Conservation (phyloP, 2,797 vertebrate genomes). For the Lophotriccus pileatus region DNA sequence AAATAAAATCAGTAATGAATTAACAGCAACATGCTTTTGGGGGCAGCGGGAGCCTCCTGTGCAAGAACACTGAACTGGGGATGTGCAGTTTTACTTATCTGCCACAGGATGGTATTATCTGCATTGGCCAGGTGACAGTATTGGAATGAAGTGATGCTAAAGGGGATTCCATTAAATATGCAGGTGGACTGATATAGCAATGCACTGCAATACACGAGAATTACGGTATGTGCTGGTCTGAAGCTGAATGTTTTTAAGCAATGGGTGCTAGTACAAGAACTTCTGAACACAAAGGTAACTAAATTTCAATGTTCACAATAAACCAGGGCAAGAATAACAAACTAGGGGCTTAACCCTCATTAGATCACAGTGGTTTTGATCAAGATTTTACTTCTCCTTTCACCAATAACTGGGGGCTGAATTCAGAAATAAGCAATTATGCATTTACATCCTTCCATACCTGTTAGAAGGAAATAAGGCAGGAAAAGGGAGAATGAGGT, state of each 20-base stretch:
- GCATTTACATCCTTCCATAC: not conserved
- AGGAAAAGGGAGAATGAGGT: not conserved
- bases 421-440: not conserved
- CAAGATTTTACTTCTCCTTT: not conserved
- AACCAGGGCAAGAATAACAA: slow-evolving; percentile 42
- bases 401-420: not conserved
- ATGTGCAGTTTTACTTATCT: slow-evolving; percentile 28
- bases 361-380: not conserved
- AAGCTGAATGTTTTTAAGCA: not conserved
- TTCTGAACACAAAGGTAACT: not conserved
- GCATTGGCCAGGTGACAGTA: slow-evolving; percentile 14
- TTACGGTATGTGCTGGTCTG: not conserved
- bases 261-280: not conserved
- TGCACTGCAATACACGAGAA: slow-evolving; percentile 7
- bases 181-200: slow-evolving; percentile 26
- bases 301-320: not conserved
- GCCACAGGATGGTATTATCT: slow-evolving; percentile 65
- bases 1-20: not conserved
- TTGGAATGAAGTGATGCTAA: slow-evolving; percentile 31
- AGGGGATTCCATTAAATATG: not conserved
- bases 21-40: slow-evolving; percentile 42
- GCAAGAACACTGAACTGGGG: not conserved
- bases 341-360: not conserved
- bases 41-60: not conserved
- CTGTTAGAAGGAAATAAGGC: not conserved